Base-by-base conservation (phyloP, 2,797 vertebrate genomes). In the Setipinna tenuifilis region DNA sequence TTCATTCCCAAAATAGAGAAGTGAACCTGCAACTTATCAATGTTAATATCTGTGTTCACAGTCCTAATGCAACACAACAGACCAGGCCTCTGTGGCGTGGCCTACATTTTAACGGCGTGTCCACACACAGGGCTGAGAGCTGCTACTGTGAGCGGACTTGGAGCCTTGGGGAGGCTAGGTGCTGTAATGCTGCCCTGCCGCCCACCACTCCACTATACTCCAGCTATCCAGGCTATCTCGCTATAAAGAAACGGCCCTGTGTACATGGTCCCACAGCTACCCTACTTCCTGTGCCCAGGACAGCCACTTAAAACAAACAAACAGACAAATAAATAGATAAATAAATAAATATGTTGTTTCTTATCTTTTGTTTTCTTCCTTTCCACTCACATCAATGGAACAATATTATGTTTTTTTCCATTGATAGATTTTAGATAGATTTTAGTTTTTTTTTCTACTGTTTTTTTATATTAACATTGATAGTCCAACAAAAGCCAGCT, bases 1-100 rank as follows among this genome's bases (percentile, higher is more conserved):
- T 87, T 89, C 89, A 90, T 90, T 90, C 83, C 86, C 85, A 87
- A 91, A 91, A 91, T 88, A 92, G 90, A 87, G 82, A 35, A 81
- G 78, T 78, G 87, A 88, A 89, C 88, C 89, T 89, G 88, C 85
- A 88, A 88, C 85, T 86, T 87, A 89, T 91, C 89, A 89, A 80
- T 68, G 85, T 83, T 91, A 88, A 91, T 87, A 89, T 90, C 88
- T 87, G 68, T 86, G 85, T 88, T 89, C 87, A 57, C 86, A 83
- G 61, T 35, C 84, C 85, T 87, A 84, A 82, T 82, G 86, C 71
- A 71, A 75, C 82, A 78, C 71, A 78, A 41, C 71, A 78, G 71
- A 78, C 71, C 16, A 5, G 68, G 16, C 28, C 68, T 75, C 68
- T 75, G 31, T 78, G 71, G 35, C 19, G 17, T 4, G 6, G 71